Evolutionary conservation across 2,888 invertebrate genomes (phyloP), one percentile per base, ranked within the genome.

Genomic region (Melangyna quadrimaculata): DNA sequence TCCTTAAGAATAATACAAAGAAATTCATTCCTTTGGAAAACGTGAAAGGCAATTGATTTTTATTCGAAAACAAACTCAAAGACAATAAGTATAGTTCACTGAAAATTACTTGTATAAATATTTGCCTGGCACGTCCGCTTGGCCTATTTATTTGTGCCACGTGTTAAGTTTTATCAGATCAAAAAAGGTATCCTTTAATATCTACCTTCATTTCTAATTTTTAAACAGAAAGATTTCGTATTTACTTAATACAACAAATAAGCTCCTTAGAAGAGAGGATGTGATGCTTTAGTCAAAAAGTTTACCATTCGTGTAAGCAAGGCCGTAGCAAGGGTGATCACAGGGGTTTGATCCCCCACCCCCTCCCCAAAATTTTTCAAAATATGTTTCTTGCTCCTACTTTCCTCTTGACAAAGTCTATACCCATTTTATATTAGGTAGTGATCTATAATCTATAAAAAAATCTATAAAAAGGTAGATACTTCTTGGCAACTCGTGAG

Each of bases 111-210:
- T 45, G 65, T n/a, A 32, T 19, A 19, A 65, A 45, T 32, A 65
- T 65, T 65, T 65, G 29, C 19, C 45, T 65, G 29, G 4, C 65
- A 45, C 65, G 45, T 48, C 69, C 69, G 14, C 35, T 59, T 57
- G 24, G 24, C 19, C 27, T 29, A 24, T 79, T 48, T 65, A 67
- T 51, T 69, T 72, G 73, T 59, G 73, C 63, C 83, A 74, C 83
- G 70, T 83, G 74, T 65, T 32, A 40, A 51, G 14, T 79, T 61
- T 63, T 19, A 29, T 40, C 57, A 69, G 27, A 19, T 59, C 65
- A 19, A 24, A 27, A 48, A 17, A 43, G 27, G 55, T 12, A 51
- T 43, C n/a, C 43, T 72, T n/a, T 35, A 14, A n/a, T n/a, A n/a
- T n/a, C n/a, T n/a, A n/a, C n/a, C n/a, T 32, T 43, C 32, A 43